Percentiles rank a stretch among this genome's conserved stretches.
phyloP scores from a whole-genome alignment of 2,113 vertebrate species.

The Cepphus grylle region DNA sequence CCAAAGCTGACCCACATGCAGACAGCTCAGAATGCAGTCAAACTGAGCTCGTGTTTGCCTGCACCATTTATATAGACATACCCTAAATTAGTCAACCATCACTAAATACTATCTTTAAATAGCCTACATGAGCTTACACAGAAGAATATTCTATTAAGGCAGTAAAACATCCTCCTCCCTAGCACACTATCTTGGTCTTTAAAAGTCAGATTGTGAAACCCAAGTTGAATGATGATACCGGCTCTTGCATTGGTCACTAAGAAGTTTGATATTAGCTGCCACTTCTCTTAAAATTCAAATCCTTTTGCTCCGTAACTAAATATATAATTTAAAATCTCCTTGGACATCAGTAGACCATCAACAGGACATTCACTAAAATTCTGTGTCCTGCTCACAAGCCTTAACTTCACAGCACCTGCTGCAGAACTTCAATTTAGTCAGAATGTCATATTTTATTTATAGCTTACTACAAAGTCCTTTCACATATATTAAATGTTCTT shows the following conservation, averaged over 20 bases:
- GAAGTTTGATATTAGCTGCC: neutral
- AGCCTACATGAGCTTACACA: slow-evolving; percentile 36
- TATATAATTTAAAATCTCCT: neutral
- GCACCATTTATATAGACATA: neutral
- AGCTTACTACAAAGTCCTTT: neutral
- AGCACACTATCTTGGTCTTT: slow-evolving; percentile 13
- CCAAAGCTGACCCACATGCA: neutral
- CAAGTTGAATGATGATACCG: neutral
- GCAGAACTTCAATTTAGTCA: neutral
- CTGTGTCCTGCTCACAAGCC: neutral
- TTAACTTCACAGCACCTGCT: neutral
- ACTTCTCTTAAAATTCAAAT: neutral
- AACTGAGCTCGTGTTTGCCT: neutral
- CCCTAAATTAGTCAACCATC: slow-evolving; percentile 17
- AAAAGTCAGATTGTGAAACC: slow-evolving; percentile 34
- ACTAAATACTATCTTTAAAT: slow-evolving; percentile 43
- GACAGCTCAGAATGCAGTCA: neutral
- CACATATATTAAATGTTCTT: neutral
- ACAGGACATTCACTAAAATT: neutral
- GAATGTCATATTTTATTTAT: neutral
- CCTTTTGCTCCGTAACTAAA: neutral
- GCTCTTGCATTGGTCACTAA: neutral
- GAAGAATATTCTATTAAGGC: slow-evolving; percentile 27
- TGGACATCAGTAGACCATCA: neutral
- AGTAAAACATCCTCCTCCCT: slow-evolving; percentile 21